Evolutionary conservation across 1,140 invertebrate species (phyloP).

Genomic region (Calosoma granatense): DNA sequence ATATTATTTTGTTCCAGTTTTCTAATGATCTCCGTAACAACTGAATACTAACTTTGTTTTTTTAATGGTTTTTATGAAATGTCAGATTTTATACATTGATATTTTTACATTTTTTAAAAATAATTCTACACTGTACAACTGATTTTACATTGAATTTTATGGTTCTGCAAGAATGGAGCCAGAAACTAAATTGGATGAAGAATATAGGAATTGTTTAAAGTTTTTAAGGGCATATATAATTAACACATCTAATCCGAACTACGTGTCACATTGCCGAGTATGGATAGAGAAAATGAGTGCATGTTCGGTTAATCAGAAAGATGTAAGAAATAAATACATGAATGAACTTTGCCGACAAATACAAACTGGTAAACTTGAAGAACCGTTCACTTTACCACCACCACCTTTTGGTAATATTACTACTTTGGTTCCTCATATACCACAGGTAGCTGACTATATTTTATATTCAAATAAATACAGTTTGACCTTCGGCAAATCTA

Average conservation of each 20-base stretch:
- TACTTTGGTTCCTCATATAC: no score
- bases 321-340: constrained; percentile 33
- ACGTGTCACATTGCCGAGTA: constrained; percentile 27
- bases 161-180: no score
- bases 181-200: constrained; percentile 27
- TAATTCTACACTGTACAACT: no score
- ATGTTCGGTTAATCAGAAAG: constrained; percentile 22
- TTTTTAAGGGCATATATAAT: constrained; percentile 29
- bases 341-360: constrained; percentile 31
- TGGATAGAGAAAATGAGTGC: constrained; percentile 35
- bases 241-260: constrained; percentile 22
- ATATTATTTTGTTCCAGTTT: no score
- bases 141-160: no score
- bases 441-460: constrained; percentile 16
- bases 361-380: constrained; percentile 23
- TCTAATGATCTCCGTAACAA: no score
- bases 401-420: no score
- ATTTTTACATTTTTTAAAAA: no score
- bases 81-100: no score
- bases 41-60: no score
- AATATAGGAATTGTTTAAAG: constrained; percentile 30
- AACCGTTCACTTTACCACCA: constrained; percentile 31
- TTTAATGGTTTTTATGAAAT: no score
- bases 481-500: neutral
- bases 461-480: constrained; percentile 9